These are phyloP conservation scores for Philaethria dido DNA, from an alignment of 2,888 invertebrate species.

Conservation along the genomic window DNA sequence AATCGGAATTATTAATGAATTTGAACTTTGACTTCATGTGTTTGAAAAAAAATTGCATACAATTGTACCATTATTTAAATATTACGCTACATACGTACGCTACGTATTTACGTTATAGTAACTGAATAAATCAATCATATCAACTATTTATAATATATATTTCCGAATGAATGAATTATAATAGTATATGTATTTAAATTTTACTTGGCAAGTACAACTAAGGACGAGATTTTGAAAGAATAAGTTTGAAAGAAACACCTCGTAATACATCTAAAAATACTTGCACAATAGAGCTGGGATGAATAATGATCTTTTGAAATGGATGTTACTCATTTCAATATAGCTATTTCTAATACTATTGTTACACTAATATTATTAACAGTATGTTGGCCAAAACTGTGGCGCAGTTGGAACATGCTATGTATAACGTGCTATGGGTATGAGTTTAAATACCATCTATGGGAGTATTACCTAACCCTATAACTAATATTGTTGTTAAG, in stretches of 20 bases:
- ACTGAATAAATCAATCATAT: neutral
- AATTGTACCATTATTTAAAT: too few species aligned
- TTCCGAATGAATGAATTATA: neutral
- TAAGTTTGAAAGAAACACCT: conserved; percentile 7
- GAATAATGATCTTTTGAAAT: conserved; percentile 16
- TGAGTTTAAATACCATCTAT: neutral
- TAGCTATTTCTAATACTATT: conserved; percentile 16
- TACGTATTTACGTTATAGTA: too few species aligned
- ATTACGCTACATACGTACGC: too few species aligned
- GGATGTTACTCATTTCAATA: conserved; percentile 12
- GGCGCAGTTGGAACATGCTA: neutral
- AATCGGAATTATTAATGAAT: too few species aligned
- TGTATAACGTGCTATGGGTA: neutral
- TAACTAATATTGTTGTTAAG: too few species aligned
- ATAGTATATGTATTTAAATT: neutral
- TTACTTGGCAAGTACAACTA: conserved; percentile 8
- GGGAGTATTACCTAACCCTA: too few species aligned
- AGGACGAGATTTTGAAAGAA: conserved; percentile 13
- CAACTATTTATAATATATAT: neutral
- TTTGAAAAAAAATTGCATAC: too few species aligned
- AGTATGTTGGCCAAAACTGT: neutral
- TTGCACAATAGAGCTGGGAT: conserved; percentile 11
- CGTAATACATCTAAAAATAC: conserved; percentile 28
- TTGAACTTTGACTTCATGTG: too few species aligned
- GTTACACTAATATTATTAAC: neutral